phyloP scores from a whole-genome alignment of 2,797 vertebrate genomes.

The Acanthurus lineatus region DNA sequence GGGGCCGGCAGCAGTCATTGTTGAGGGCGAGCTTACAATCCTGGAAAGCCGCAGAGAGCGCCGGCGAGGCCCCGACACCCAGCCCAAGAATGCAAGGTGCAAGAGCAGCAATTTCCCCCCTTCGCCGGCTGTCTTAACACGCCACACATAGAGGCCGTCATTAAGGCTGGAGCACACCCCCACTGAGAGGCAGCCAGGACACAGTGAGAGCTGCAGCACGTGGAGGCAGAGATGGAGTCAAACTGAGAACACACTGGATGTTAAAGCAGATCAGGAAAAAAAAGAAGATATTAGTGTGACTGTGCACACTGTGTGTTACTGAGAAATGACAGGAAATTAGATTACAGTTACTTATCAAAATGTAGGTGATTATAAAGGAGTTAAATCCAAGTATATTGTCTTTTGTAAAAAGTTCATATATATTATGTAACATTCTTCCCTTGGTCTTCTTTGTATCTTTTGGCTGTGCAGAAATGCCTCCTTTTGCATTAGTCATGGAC shows the following conservation, averaged over 20 bases:
- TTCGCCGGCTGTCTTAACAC: constrained; percentile 64
- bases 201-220: constrained; percentile 11
- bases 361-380: too few species aligned
- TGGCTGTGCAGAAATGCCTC: too few species aligned
- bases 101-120: constrained; percentile 78
- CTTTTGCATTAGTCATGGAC: too few species aligned
- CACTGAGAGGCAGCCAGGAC: constrained; percentile 13
- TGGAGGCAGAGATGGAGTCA: background rate
- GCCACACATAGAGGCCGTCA: constrained; percentile 77
- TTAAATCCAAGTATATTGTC: too few species aligned
- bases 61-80: constrained; percentile 38
- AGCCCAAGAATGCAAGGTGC: constrained; percentile 80
- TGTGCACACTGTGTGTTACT: background rate
- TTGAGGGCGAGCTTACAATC: constrained; percentile 49
- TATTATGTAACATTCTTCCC: too few species aligned
- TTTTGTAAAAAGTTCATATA: too few species aligned
- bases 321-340: too few species aligned
- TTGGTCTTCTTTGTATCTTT: too few species aligned
- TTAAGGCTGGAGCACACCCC: constrained; percentile 52
- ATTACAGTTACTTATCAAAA: too few species aligned
- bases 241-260: constrained; percentile 5
- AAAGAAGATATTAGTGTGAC: constrained; percentile 8
- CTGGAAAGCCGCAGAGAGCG: constrained; percentile 40
- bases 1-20: constrained; percentile 36
- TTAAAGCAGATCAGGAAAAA: constrained; percentile 15